Evolutionary conservation across 1,140 invertebrate species (phyloP).

Genomic region (Sycobia sp.): DNA sequence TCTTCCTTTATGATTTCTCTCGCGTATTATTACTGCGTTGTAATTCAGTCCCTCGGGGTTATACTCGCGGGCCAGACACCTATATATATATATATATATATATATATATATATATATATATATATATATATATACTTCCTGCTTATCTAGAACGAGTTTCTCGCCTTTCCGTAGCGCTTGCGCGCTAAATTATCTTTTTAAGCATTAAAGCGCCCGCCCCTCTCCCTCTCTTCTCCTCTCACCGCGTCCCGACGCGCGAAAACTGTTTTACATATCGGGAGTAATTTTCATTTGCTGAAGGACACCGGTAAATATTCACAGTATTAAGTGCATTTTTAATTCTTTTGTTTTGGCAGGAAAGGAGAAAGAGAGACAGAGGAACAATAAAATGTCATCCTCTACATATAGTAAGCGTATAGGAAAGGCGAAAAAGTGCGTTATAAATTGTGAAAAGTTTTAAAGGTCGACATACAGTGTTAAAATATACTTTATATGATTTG

Average conservation of each 20-base stretch:
- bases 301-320: not conserved
- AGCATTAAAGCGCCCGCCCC: too few relatives aligned
- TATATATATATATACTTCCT: not conserved
- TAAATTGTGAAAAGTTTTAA: not conserved
- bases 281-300: conserved; percentile 17
- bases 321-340: conserved; percentile 3
- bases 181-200: too few relatives aligned
- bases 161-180: not conserved
- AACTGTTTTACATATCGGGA: conserved; percentile 14
- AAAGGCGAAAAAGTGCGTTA: not conserved
- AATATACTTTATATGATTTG: not conserved
- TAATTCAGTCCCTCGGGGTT: too few relatives aligned
- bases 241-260: too few relatives aligned
- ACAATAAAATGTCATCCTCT: conserved; percentile 11
- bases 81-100: too few relatives aligned
- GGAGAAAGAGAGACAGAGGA: too few relatives aligned
- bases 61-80: too few relatives aligned
- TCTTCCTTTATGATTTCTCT: conserved; percentile 9
- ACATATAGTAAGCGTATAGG: too few relatives aligned
- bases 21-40: too few relatives aligned
- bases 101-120: too few relatives aligned
- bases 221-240: too few relatives aligned
- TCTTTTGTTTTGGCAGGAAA: conserved; percentile 21
- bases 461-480: not conserved
- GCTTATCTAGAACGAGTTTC: conserved; percentile 4